These are phyloP conservation scores for Papilio dardanus DNA, from an alignment of 1,140 invertebrate species.

Conservation along the genomic window DNA sequence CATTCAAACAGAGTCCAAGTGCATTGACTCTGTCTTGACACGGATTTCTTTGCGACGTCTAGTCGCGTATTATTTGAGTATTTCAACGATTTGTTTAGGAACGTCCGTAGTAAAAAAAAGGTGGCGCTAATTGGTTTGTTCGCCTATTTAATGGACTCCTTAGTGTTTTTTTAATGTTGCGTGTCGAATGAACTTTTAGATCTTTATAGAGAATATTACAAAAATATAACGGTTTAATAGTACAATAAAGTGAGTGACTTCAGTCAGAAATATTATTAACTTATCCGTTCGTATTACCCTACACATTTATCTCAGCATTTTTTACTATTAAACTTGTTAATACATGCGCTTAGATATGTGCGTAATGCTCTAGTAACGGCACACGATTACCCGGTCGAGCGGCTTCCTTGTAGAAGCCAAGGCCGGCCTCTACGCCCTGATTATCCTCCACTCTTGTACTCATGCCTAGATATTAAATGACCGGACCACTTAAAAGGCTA, in stretches of 20 bases:
- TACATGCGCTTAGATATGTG: constrained; percentile 17
- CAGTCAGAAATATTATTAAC: neutral
- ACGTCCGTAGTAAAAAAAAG: constrained; percentile 43
- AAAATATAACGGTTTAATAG: neutral
- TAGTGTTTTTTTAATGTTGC: no score
- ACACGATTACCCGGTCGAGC: constrained; percentile 37
- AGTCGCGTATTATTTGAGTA: constrained; percentile 49
- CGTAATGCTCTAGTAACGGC: constrained; percentile 40
- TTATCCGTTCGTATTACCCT: neutral
- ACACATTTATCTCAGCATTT: neutral
- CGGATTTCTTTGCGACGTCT: constrained; percentile 63
- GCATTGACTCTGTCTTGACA: constrained; percentile 63
- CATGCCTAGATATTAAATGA: constrained; percentile 31
- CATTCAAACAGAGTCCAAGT: constrained; percentile 54
- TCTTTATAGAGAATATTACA: neutral
- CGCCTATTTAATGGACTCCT: neutral
- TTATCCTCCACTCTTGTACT: constrained; percentile 30
- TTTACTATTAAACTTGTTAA: neutral
- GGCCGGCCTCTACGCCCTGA: constrained; percentile 41
- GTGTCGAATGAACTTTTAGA: neutral
- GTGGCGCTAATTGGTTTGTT: neutral
- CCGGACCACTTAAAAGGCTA: constrained; percentile 3
- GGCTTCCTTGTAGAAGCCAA: constrained; percentile 44
- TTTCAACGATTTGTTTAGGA: constrained; percentile 48
- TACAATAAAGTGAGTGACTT: neutral